phyloP scores from a whole-genome alignment of 1,140 invertebrate genomes.

The Linepithema humile region DNA sequence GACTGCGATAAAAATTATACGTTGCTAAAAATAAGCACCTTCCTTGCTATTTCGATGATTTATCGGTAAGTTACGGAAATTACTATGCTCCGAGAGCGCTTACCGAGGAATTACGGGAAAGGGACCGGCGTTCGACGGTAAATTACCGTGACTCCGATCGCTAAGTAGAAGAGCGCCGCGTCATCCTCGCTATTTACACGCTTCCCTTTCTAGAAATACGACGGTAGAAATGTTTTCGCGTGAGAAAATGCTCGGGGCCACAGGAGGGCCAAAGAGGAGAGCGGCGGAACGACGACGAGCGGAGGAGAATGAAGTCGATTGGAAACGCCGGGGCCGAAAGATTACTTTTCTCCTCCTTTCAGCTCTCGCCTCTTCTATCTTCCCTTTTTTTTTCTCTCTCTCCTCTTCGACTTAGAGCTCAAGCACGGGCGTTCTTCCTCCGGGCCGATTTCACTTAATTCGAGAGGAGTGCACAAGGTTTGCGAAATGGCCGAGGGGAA shows the following conservation, averaged over 20 bases:
- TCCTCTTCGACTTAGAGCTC: slow-evolving; percentile 33
- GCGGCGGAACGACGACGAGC: slow-evolving; percentile 22
- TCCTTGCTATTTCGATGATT: slow-evolving; percentile 9
- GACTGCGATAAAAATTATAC: slow-evolving; percentile 12
- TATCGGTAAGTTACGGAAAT: slow-evolving; percentile 43
- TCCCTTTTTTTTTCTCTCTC: not conserved
- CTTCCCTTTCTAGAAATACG: slow-evolving; percentile 55
- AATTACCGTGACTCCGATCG: slow-evolving; percentile 46
- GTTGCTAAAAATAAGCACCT: not conserved
- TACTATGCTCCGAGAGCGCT: slow-evolving; percentile 2
- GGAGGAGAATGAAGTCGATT: slow-evolving; percentile 75
- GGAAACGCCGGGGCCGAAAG: slow-evolving; percentile 76
- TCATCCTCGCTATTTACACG: slow-evolving; percentile 53
- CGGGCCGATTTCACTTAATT: slow-evolving; percentile 76
- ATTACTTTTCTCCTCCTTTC: slow-evolving; percentile 67
- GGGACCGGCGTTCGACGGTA: slow-evolving; percentile 44
- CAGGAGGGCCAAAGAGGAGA: slow-evolving; percentile 9
- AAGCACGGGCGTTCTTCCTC: slow-evolving; percentile 64
- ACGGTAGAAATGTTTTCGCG: slow-evolving; percentile 69
- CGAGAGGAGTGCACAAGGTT: slow-evolving; percentile 66
- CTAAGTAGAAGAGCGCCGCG: slow-evolving; percentile 45
- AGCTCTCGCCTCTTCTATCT: not conserved
- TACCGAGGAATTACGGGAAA: slow-evolving; percentile 35
- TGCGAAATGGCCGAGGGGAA: slow-evolving; percentile 58
- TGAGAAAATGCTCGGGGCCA: slow-evolving; percentile 67